These are phyloP conservation scores for Drosophila mojavensis DNA, from an alignment of 1,140 invertebrate genomes.

Conservation along the genomic window DNA sequence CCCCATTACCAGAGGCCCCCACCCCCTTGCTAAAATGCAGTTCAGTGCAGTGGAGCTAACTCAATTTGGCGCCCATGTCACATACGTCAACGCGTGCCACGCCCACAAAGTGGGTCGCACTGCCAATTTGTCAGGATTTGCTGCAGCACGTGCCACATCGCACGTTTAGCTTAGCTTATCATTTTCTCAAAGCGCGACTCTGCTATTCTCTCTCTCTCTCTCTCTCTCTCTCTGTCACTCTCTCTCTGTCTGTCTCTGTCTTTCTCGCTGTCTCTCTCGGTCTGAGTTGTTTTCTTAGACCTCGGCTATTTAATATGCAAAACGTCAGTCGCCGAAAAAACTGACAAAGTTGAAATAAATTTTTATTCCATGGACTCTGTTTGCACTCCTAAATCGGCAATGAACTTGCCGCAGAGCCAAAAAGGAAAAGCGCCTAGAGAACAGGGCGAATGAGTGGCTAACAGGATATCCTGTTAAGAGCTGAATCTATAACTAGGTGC, in stretches of 20 bases:
- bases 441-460: slow-evolving; percentile 9
- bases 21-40: slow-evolving; percentile 33
- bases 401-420: slow-evolving; percentile 72
- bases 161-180: slow-evolving; percentile 82
- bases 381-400: slow-evolving; percentile 63
- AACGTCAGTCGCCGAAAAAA: slow-evolving; percentile 74
- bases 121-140: slow-evolving; percentile 76
- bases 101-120: slow-evolving; percentile 54
- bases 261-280: background rate
- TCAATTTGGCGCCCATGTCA: slow-evolving; percentile 81
- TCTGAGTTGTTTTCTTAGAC: background rate
- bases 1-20: background rate
- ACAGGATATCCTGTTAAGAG: slow-evolving; percentile 1
- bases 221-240: slow-evolving; percentile 22
- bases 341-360: slow-evolving; percentile 82
- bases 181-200: slow-evolving; percentile 72
- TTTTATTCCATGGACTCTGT: slow-evolving; percentile 78
- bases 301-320: slow-evolving; percentile 76
- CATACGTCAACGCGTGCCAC: slow-evolving; percentile 78
- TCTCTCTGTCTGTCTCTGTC: slow-evolving; percentile 22
- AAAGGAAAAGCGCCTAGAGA: slow-evolving; percentile 10
- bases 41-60: slow-evolving; percentile 54
- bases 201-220: background rate
- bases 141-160: slow-evolving; percentile 77
- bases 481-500: no score